Base-by-base conservation (phyloP, 2,113 vertebrate species). In the Cebus imitator region DNA sequence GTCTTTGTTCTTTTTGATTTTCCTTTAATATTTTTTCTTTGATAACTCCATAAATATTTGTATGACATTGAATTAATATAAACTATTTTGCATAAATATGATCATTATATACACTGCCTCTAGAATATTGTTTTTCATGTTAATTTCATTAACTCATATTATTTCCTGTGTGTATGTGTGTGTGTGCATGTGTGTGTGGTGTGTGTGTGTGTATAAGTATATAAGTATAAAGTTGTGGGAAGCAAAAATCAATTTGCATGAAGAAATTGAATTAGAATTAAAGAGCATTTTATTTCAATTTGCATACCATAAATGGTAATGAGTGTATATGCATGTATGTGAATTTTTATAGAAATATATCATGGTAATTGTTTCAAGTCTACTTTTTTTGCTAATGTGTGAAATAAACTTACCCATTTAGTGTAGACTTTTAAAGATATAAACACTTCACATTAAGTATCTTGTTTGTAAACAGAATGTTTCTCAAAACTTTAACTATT, bases 281-380 rank as follows among this genome's bases (percentile, higher is more conserved):
- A 95, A 95, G 94, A 73, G n/a, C n/a, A 66, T 94, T 83, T 92
- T 61, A 95, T 48, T 95, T 79, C 90, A 91, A 96, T 83, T 88
- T 94, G 27, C 66, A 55, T 88, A 90, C 23, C 5, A 61, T 73
- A 66, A 66, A 87, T 55, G 84, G 0, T 82, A 52, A 92, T 93
- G 90, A 96, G 30, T 45, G 1, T 27, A 78, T 70, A 61, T 35
- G 3, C 6, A 17, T 72, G 6, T 55, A 5, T 25, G 8, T 78
- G 4, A 20, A 45, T 50, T 73, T 66, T 37, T 61, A 9, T 40
- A 79, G 57, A 58, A 57, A 57, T 17, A 0, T 18, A 30, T 55
- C 3, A 70, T 55, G 2, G 2, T 75, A 94, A 70, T 27, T 79
- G 2, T 91, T 72, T 35, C 37, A 89, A 55, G n/a, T 81, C 20